These are phyloP conservation scores for Xyrichtys novacula DNA, from an alignment of 2,797 vertebrate species.

Conservation along the genomic window DNA sequence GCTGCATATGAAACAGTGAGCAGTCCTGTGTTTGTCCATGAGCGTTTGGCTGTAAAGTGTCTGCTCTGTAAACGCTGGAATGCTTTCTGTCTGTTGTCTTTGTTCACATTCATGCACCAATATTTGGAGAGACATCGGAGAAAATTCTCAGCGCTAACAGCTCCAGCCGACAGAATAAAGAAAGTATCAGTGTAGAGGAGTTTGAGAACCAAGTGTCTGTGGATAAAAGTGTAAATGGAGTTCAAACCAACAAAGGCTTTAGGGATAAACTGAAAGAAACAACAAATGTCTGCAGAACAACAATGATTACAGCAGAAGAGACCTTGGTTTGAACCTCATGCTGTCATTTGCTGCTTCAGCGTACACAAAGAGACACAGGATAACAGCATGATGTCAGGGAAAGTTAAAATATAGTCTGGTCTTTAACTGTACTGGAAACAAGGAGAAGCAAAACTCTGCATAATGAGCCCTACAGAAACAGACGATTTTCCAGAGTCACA, in stretches of 20 bases:
- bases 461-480: no score
- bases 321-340: neutral
- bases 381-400: neutral
- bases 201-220: neutral
- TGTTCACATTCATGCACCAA: neutral
- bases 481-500: no score
- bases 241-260: slow-evolving; percentile 19
- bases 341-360: neutral
- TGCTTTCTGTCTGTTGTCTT: neutral
- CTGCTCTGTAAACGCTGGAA: neutral
- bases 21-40: neutral
- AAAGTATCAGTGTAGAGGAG: neutral
- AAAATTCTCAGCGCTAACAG: neutral
- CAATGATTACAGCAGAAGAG: neutral
- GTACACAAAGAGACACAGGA: neutral
- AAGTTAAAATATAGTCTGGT: neutral
- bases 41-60: neutral
- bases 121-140: neutral
- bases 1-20: neutral
- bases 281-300: neutral
- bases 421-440: neutral
- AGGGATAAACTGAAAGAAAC: neutral
- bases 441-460: neutral
- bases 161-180: neutral
- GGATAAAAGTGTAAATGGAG: slow-evolving; percentile 9